Base-by-base conservation (phyloP, 2,113 vertebrate genomes). In the Rhombomys opimus region DNA sequence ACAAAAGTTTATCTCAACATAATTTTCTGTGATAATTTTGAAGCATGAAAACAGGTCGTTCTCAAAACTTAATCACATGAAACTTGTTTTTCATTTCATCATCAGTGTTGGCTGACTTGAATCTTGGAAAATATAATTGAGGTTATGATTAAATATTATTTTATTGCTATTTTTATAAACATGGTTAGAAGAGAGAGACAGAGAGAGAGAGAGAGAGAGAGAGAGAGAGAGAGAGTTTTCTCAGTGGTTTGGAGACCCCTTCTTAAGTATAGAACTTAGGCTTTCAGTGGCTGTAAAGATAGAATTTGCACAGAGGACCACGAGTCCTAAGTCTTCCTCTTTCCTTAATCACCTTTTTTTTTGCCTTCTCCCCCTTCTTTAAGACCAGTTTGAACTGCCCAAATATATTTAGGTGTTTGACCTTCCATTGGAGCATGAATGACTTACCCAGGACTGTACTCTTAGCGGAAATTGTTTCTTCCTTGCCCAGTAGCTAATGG, bases 11-110 rank as follows among this genome's bases (percentile, higher is more conserved):
- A 80, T 23, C 73, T 91, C 15, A 70, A 7, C 9, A 50, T 87
- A 67, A 59, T 68, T 94, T 95, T 41, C 61, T 89, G 80, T 81
- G 72, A 50, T 14, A n/a, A 80, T 35, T 75, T 85, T 65, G 30
- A 96, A 61, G 8, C 52, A 3, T 52, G 89, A 92, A 32, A 88
- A 46, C 27, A 57, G 23, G 7, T 95, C 41, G 22, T 4, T 81
- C 57, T 89, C 41, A 78, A 57, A 65, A 50, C 27, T 78, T 73
- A 27, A 61, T 87, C 46, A 10, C 3, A 30, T 80, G 17, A 80
- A 67, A 46, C 23, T 38, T 9, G 5, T 78, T 91, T 89, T 76
- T 6, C 7, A 25, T 93, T 65, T 80, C 67, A 18, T 12, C 1
- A 22, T 82, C 3, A 67, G 2, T 52, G 54, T 67, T 17, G 63